Base-by-base conservation (phyloP, 1,140 invertebrate species). In the Atta cephalotes region DNA sequence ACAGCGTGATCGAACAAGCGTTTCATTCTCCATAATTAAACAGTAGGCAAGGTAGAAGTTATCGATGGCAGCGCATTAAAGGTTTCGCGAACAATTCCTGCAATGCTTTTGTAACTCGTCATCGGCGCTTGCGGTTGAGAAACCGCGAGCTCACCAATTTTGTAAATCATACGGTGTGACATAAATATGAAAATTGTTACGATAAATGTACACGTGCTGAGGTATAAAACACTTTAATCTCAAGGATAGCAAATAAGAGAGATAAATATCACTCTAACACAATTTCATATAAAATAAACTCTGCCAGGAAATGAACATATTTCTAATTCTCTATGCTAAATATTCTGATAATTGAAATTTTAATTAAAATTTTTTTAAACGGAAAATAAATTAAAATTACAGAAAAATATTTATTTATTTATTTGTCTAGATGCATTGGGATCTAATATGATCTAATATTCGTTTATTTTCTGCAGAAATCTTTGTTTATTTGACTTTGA, bases 21-120 rank as follows among this genome's bases (percentile, higher is more conserved):
- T 76, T 84, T 84, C 70, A 76, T 84, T 84, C 80, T 84, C 25
- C 80, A 84, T 84, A 84, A 84, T 84, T 84, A 84, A 84, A 74
- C 80, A 70, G 80, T 74, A 76, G 80, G 56, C 80, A 76, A 84
- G 70, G 80, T 84, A 51, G 80, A 84, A 84, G 80, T 84, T 84
- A 74, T 84, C 70, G 80, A 63, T 84, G 56, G 56, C 56, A 39
- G 80, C 80, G 80, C 70, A 84, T 84, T 84, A 76, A 84, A 84
- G 80, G 80, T 84, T 84, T 84, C 80, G 56, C 80, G 56, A 63
- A 84, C 56, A 84, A 84, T 76, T 84, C 58, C 70, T 51, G 70
- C 70, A 84, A 62, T 21, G 39, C 56, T 74, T 84, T 84, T 84
- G 70, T 56, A 78, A 74, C 56, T 58, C 45, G 28, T 66, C 72